Conservation (phyloP, 2,113 vertebrate genomes). For the Ailurus styani region DNA sequence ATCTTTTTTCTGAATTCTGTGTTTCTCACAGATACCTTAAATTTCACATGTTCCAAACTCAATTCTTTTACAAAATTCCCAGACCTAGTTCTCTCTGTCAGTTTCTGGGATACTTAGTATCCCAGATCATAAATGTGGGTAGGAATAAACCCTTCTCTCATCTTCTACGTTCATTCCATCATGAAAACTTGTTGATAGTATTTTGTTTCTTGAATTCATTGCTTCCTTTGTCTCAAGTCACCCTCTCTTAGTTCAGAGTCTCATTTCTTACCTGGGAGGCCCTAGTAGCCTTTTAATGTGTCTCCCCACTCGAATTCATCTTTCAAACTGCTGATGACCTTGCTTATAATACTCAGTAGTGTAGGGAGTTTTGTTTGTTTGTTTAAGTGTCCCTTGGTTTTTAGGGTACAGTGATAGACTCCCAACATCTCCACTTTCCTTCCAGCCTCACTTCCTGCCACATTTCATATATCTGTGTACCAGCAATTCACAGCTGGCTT, state of each 20-base stretch:
- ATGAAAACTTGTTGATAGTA: background rate
- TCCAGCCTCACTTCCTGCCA: background rate
- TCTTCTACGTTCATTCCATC: background rate
- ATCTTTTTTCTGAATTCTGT: background rate
- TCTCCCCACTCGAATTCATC: background rate
- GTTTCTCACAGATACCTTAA: background rate
- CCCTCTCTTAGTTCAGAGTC: background rate
- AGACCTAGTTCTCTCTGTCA: background rate
- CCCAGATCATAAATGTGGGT: background rate
- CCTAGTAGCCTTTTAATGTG: background rate
- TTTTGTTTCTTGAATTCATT: background rate
- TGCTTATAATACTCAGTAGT: background rate
- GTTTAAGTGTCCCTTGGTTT: background rate
- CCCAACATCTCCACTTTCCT: background rate
- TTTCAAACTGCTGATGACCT: background rate
- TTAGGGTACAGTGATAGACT: background rate
- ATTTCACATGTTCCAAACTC: background rate
- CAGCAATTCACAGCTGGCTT: background rate
- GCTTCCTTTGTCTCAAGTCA: background rate
- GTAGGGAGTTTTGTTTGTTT: background rate
- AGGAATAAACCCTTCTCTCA: background rate
- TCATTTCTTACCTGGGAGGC: background rate
- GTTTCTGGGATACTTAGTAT: background rate
- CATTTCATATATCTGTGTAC: background rate
- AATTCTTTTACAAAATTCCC: background rate